Base-by-base conservation (phyloP, 2,888 invertebrate species). In the Tholera decimalis region DNA sequence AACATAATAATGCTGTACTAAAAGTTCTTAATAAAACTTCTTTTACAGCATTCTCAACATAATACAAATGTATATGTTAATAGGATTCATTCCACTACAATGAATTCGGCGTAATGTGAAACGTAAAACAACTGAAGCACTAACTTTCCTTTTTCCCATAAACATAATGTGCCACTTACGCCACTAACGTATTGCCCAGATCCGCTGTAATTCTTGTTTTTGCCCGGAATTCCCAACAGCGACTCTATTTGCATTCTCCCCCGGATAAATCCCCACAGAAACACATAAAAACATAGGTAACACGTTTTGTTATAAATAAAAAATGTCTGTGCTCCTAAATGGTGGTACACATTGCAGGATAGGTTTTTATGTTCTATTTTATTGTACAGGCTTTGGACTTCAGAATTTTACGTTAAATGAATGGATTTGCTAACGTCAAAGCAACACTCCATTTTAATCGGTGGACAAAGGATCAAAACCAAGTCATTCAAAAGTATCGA, bases 231-330 rank as follows among this genome's bases (percentile, higher is more conserved):
- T 71, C 44, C 53, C 41, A 35, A 41, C 41, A 39, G 37, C 8
- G 20, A 41, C 54, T 51, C 30, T 51, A 73, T 73, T 70, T 71
- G 77, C 70, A 73, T 61, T 43, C 47, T 33, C 20, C 68, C 68
- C 37, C 50, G 49, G 37, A 75, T 75, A 69, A 73, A 69, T 69
- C 41, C 55, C 43, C 56, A 35, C 66, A 50, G 66, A 39, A 56
- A 44, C 44, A 58, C 70, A 75, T 58, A 76, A 57, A 59, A 73
- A 73, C 70, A 54, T 73, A 64, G 41, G 73, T 61, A 53, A 54
- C 57, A 76, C 41, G 57, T 57, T 57, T 41, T 49, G 76, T 44
- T 56, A 69, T 75, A 75, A 73, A 69, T 69, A 70, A 73, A 73
- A 69, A 74, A 70, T 43, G 41, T 20, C 13, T 55, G 43, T 54